A percentile compares a stretch with the other conserved stretches of the same genome.
These are phyloP conservation scores for Gila orcuttii DNA, from an alignment of 2,113 vertebrate genomes.

Conservation along the genomic window DNA sequence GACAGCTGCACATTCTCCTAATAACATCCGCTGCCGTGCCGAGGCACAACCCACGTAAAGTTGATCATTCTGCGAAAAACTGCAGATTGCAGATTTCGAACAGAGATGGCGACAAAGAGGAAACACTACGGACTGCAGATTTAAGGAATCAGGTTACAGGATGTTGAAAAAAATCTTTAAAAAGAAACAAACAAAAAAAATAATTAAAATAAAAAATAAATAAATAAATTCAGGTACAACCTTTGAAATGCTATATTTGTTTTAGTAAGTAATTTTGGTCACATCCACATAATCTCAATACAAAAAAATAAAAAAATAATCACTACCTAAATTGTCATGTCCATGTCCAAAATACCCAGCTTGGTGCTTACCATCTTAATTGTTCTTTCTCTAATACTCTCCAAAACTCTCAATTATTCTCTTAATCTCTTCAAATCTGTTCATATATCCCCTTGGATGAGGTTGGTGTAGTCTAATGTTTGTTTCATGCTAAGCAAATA, in stretches of 20 bases:
- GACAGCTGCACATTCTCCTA: too few species aligned
- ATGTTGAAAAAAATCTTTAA: too few species aligned
- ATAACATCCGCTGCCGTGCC: too few species aligned
- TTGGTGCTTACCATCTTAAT: not conserved
- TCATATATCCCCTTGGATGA: constrained; percentile 1
- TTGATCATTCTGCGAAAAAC: too few species aligned
- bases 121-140: too few species aligned
- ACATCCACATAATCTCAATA: not conserved
- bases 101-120: too few species aligned
- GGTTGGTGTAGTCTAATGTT: constrained; percentile 59
- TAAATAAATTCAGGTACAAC: too few species aligned
- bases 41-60: too few species aligned
- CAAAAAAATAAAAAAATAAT: not conserved
- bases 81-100: too few species aligned
- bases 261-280: not conserved
- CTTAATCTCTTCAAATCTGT: constrained; percentile 6
- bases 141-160: too few species aligned
- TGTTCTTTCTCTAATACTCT: not conserved
- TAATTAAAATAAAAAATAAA: too few species aligned
- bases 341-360: not conserved
- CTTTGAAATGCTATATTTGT: not conserved
- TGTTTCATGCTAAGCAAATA: constrained; percentile 51
- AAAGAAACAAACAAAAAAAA: too few species aligned
- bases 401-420: not conserved
- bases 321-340: not conserved